These are phyloP conservation scores for Cichlasoma orientale DNA, from an alignment of 2,797 vertebrate genomes.

Conservation along the genomic window DNA sequence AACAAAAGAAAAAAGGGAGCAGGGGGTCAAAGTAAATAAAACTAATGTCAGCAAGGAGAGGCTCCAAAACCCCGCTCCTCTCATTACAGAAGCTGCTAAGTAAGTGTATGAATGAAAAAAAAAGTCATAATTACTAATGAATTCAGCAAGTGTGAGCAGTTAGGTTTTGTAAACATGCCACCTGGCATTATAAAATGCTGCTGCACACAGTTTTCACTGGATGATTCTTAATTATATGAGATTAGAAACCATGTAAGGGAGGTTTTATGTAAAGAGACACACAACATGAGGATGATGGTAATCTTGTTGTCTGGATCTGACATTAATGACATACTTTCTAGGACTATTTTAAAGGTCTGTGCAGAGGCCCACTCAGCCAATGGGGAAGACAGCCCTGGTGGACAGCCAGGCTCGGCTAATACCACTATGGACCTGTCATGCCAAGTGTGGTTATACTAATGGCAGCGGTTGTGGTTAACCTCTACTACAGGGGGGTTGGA, in stretches of 20 bases:
- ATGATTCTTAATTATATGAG: slow-evolving; percentile 63
- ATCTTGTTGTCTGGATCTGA: slow-evolving; percentile 66
- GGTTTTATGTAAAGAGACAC: slow-evolving; percentile 59
- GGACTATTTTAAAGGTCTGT: slow-evolving; percentile 60
- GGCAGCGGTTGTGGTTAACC: slow-evolving; percentile 61
- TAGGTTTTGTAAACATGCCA: background rate
- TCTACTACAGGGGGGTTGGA: slow-evolving; percentile 57
- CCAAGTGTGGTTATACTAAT: slow-evolving; percentile 69
- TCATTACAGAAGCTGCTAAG: background rate
- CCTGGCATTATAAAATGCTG: slow-evolving; percentile 22
- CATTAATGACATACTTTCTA: slow-evolving; percentile 72
- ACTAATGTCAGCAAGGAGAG: rapidly evolving
- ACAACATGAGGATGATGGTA: slow-evolving; percentile 57
- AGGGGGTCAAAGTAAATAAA: background rate
- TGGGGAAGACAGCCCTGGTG: slow-evolving; percentile 38
- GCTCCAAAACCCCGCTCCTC: background rate
- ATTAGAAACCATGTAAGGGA: slow-evolving; percentile 52
- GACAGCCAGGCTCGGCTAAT: slow-evolving; percentile 35
- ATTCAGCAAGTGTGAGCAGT: background rate
- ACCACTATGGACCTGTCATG: slow-evolving; percentile 41
- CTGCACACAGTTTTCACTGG: slow-evolving; percentile 30
- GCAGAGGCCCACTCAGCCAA: slow-evolving; percentile 37
- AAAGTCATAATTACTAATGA: background rate
- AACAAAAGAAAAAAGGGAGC: background rate
- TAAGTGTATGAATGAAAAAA: background rate